phyloP scores from a whole-genome alignment of 2,797 vertebrate species.

The Rhadinocentrus ornatus region DNA sequence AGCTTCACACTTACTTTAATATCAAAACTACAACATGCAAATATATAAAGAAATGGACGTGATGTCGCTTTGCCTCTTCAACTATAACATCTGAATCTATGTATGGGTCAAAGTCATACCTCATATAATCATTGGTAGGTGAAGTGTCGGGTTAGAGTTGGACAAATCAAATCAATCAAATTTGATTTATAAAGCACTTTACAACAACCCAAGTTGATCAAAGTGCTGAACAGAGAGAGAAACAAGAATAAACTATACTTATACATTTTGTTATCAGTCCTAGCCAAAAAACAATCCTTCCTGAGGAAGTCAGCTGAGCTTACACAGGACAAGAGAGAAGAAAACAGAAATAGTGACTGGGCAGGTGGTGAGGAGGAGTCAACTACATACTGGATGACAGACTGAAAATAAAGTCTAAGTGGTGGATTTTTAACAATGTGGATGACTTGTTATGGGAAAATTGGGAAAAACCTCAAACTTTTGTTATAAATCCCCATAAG shows the following conservation, averaged over 20 bases:
- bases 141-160: slow-evolving; percentile 33
- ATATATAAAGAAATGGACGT: background rate
- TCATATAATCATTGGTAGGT: slow-evolving; percentile 56
- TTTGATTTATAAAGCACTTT: too few relatives aligned
- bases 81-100: background rate
- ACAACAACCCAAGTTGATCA: too few relatives aligned
- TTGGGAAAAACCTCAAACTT: fast-evolving
- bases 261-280: slow-evolving; percentile 34
- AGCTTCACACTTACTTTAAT: background rate
- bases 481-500: background rate
- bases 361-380: background rate
- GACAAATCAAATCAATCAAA: too few relatives aligned
- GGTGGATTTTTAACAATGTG: too few relatives aligned
- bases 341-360: slow-evolving; percentile 6
- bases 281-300: slow-evolving; percentile 65
- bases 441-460: background rate
- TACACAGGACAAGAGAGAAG: slow-evolving; percentile 27
- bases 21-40: background rate
- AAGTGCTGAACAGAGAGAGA: too few relatives aligned
- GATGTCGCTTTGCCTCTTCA: background rate
- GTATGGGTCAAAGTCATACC: background rate
- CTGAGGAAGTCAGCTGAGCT: slow-evolving; percentile 54
- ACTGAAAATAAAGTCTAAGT: background rate
- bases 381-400: background rate
- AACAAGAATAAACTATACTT: too few relatives aligned